These are phyloP conservation scores for Oeneis ivallda DNA, from an alignment of 2,888 invertebrate genomes.

Conservation along the genomic window DNA sequence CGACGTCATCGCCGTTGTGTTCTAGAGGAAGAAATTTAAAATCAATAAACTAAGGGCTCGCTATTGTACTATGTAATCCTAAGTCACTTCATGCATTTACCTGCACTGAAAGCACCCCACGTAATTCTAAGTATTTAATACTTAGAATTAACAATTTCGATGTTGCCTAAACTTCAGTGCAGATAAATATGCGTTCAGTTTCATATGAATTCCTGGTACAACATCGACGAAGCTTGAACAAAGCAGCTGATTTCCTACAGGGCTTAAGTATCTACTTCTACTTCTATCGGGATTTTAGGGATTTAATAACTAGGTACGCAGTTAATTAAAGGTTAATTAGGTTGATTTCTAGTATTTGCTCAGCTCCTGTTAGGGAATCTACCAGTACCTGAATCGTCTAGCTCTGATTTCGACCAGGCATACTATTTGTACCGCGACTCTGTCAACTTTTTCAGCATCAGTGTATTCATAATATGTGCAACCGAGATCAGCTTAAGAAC, in stretches of 20 bases:
- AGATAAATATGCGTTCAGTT: background rate
- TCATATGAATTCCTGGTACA: slow-evolving; percentile 44
- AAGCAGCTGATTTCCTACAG: slow-evolving; percentile 51
- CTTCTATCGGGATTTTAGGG: background rate
- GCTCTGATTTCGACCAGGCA: no score
- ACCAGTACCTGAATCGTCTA: background rate
- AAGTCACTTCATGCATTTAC: background rate
- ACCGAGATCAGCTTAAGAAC: no score
- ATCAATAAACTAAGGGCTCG: background rate
- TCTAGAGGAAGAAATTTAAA: slow-evolving; percentile 53
- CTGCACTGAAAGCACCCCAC: background rate
- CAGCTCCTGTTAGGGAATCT: background rate
- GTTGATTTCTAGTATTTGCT: background rate
- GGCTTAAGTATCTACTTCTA: background rate
- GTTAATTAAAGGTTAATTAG: background rate
- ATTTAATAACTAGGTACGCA: slow-evolving; percentile 1
- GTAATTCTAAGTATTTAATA: no score
- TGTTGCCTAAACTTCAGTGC: background rate
- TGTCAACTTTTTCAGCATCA: no score
- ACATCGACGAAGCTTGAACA: slow-evolving; percentile 70
- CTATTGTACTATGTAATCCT: background rate
- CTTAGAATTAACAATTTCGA: background rate
- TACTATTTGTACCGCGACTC: no score
- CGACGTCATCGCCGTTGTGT: slow-evolving; percentile 88
- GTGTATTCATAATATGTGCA: no score